Percentiles rank a stretch among this genome's conserved stretches.
phyloP scores from a whole-genome alignment of 2,888 invertebrate species.

The Drosophila mettleri region DNA sequence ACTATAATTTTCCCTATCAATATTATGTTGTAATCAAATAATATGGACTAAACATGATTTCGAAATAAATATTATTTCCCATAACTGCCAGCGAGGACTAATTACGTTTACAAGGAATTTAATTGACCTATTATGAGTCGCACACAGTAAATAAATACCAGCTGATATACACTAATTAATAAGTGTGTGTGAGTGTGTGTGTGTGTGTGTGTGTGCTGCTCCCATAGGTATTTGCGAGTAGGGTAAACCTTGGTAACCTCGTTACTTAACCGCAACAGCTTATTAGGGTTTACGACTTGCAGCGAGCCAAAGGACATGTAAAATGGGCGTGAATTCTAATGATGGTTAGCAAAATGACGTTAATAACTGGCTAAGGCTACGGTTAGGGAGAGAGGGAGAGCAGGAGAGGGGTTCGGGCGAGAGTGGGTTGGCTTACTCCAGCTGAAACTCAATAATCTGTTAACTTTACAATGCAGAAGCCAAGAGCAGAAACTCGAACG shows the following conservation, averaged over 20 bases:
- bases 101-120: constrained; percentile 4
- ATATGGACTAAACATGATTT: too few relatives aligned
- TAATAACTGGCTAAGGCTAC: constrained; percentile 61
- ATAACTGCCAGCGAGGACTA: background rate
- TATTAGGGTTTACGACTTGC: constrained; percentile 60
- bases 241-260: constrained; percentile 69
- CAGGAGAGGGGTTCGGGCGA: too few relatives aligned
- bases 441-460: constrained; percentile 64
- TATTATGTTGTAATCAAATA: too few relatives aligned
- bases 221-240: constrained; percentile 48
- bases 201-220: constrained; percentile 9
- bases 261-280: constrained; percentile 58
- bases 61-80: background rate
- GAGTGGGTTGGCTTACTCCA: background rate
- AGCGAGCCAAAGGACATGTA: constrained; percentile 10
- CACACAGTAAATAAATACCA: constrained; percentile 10
- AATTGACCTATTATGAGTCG: constrained; percentile 31
- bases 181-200: background rate
- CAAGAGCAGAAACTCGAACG: constrained; percentile 33
- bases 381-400: background rate
- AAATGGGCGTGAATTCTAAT: constrained; percentile 49
- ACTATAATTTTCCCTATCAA: too few relatives aligned
- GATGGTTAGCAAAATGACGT: constrained; percentile 50
- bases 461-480: constrained; percentile 63
- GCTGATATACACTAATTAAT: constrained; percentile 3